phyloP scores from a whole-genome alignment of 2,888 invertebrate species.

The Scaptomyza flava region DNA sequence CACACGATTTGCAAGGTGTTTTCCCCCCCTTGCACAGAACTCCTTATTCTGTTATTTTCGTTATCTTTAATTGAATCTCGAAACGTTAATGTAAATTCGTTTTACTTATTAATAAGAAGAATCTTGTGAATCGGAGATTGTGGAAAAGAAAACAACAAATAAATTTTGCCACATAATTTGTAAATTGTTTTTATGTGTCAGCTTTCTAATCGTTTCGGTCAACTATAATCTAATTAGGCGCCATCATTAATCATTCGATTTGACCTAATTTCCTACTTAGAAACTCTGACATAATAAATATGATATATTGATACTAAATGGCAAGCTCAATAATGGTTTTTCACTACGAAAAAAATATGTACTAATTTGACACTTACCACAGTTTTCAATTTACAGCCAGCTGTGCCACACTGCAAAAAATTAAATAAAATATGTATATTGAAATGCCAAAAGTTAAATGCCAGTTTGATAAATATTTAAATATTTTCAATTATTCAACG shows the following conservation, averaged over 20 bases:
- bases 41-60: neutral
- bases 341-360: no score
- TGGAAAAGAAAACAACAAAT: no score
- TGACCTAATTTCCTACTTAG: conserved; percentile 34
- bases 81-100: neutral
- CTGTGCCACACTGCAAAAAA: conserved; percentile 33
- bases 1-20: conserved; percentile 41
- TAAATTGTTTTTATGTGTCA: neutral
- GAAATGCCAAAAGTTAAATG: conserved; percentile 23
- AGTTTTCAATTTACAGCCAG: conserved; percentile 35
- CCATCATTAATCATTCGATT: conserved; percentile 38
- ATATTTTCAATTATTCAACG: conserved; percentile 19
- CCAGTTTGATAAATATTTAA: conserved; percentile 7
- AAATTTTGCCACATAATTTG: conserved; percentile 3
- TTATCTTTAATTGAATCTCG: neutral
- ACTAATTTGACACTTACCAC: conserved; percentile 46
- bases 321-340: conserved; percentile 1
- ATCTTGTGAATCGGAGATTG: no score
- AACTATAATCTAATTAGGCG: conserved; percentile 30
- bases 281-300: conserved; percentile 35
- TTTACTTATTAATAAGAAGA: no score
- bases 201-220: conserved; percentile 19
- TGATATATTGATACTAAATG: conserved; percentile 30
- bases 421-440: neutral
- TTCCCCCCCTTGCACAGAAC: neutral